A percentile compares a stretch with the other conserved stretches of the same genome.
Evolutionary conservation across 2,113 vertebrate genomes (phyloP).

Genomic region (Canis aureus): DNA sequence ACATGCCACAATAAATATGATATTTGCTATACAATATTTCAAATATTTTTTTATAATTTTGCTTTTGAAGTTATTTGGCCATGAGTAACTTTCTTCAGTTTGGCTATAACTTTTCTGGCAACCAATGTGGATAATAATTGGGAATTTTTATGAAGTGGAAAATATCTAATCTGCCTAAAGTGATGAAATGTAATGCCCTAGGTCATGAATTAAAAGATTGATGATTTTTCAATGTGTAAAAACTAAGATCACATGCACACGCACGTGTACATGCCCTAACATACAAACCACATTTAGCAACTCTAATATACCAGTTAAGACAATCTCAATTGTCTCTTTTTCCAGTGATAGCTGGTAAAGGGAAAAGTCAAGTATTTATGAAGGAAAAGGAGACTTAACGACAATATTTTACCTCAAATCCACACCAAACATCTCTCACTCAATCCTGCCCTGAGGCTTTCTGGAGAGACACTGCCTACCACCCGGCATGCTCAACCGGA

Average conservation of each 20-base stretch:
- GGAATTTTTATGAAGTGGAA: slow-evolving; percentile 5
- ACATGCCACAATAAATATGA: neutral
- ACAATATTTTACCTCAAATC: neutral
- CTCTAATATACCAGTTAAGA: neutral
- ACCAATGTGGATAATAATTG: neutral
- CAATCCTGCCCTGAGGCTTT: neutral
- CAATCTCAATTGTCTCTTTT: neutral
- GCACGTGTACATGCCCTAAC: neutral
- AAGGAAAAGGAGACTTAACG: neutral
- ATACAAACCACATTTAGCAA: neutral
- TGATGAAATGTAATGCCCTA: neutral
- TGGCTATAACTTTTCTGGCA: slow-evolving; percentile 33
- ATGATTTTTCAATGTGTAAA: neutral
- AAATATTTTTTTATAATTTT: slow-evolving; percentile 11
- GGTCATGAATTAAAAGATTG: neutral
- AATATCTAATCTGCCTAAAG: neutral
- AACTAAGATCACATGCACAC: neutral
- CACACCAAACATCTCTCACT: neutral
- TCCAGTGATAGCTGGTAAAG: neutral
- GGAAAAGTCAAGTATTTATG: neutral
- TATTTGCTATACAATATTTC: neutral
- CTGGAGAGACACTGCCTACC: neutral
- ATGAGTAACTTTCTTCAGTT: slow-evolving; percentile 9
- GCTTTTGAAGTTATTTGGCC: neutral
- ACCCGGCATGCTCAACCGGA: neutral